Base-by-base conservation (phyloP, 2,797 vertebrate species). In the Clangula hyemalis region DNA sequence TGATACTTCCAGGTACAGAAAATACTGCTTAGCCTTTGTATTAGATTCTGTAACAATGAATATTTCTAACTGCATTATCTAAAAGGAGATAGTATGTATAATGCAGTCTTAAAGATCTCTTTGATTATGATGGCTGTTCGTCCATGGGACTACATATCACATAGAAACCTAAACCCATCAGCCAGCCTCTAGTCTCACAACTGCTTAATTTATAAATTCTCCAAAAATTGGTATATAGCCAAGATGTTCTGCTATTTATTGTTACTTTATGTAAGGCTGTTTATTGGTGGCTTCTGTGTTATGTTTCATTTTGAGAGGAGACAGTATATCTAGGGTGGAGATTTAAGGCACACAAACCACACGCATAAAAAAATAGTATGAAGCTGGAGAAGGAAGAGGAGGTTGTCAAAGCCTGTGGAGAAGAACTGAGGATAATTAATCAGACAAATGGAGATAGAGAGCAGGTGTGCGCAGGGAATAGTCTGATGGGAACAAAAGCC, bases 351-450 rank as follows among this genome's bases (percentile, higher is more conserved):
- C 18, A 13, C 8, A 16, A 95, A 57, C 36, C 70, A 74, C 51
- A 53, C 3, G 8, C 51, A 51, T 27, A 25, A n/a, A 90, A 91
- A 90, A 80, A 71, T 1, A 0, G 25, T 43, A 79, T 85, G 68
- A 89, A 87, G 53, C 78, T 82, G 57, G 39, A 91, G 85, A 86
- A 90, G 60, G 73, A 89, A 92, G 74, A 94, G 69, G 58, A 94
- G 58, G 64, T 90, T 90, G 90, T 94, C 90, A 91, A 76, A 94
- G 71, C 74, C 86, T 89, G 66, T 78, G 57, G 77, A 88, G 80
- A 85, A 75, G 82, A 89, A 77, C 89, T 58, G 75, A 93, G 84
- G 89, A 87, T 93, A 93, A 95, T 95, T 94, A 95, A 94, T 93
- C 74, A 95, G 85, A 89, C 88, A 88, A 92, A 83, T 90, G 75